Percentiles rank a stretch among this genome's conserved stretches.
Evolutionary conservation across 2,888 invertebrate genomes (phyloP).

Genomic region (Mesoligia furuncula): DNA sequence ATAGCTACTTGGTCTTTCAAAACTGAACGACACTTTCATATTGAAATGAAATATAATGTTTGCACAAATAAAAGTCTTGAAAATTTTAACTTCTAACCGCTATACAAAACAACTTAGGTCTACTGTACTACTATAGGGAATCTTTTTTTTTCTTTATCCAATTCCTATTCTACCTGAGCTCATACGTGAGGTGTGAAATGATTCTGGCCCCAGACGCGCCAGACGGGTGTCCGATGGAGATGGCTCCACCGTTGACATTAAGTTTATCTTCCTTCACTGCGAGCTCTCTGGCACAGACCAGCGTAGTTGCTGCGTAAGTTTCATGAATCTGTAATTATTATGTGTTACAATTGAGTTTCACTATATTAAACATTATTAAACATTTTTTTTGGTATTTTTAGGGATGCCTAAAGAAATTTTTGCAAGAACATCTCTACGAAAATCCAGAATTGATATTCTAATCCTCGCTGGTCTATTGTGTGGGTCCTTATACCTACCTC

Average conservation of each 20-base stretch:
- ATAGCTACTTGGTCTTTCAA: neutral
- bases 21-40: neutral
- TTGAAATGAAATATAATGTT: neutral
- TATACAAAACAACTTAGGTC: neutral
- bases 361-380: too few relatives aligned
- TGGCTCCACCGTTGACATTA: slow-evolving; percentile 98
- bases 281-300: slow-evolving; percentile 93
- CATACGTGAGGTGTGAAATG: slow-evolving; percentile 30
- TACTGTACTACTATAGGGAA: neutral
- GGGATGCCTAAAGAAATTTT: too few relatives aligned
- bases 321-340: slow-evolving; percentile 93
- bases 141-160: neutral
- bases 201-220: slow-evolving; percentile 96
- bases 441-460: neutral
- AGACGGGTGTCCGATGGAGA: slow-evolving; percentile 98
- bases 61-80: neutral
- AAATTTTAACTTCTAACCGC: neutral
- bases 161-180: slow-evolving; percentile 25
- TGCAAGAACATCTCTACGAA: neutral
- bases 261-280: slow-evolving; percentile 95
- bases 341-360: too few relatives aligned
- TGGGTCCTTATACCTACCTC: slow-evolving; percentile 13
- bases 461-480: neutral
- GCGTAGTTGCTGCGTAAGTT: slow-evolving; percentile 28
- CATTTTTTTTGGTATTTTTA: too few relatives aligned